Base-by-base conservation (phyloP, 2,797 vertebrate genomes). In the Dipus sagitta region DNA sequence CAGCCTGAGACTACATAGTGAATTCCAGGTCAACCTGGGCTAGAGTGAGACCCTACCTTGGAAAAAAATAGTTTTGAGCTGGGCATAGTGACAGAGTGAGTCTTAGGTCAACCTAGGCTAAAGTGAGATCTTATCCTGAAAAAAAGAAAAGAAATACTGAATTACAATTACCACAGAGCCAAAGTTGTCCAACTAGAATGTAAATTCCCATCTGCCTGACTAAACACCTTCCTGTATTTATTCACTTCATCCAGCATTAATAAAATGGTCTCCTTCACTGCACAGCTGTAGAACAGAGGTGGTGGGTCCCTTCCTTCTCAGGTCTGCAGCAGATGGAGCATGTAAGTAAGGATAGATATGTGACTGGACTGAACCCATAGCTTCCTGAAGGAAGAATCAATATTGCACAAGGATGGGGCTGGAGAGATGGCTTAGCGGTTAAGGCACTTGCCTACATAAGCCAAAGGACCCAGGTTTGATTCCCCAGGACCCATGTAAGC, bases 231-330 rank as follows among this genome's bases (percentile, higher is more conserved):
- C 47, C 60, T 10, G 32, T 47, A 30, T 68, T n/a, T 64, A 42
- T 77, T 86, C 8, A 5, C 13, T 71, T 78, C 23, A 54, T 9
- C 23, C 38, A 91, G 38, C 58, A 28, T 58, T 38, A 84, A 71
- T 47, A 78, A 92, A 85, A 70, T 47, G 34, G 54, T 34, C 30
- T 65, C 60, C 86, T 89, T 58, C 77, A 92, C 78, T 86, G 8
- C 10, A 72, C 20, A 38, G 3, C 38, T 64, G 30, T 60, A 60
- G 23, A 70, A 74, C 24, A 21, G 17, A 75, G 7, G 26, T 54
- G 18, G 9, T 47, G 2, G 28, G 8, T 52, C 6, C 6, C 11
- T 93, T 28, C 21, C 3, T 65, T 75, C 78, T 85, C 65, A 7
- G 9, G 42, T n/a, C 79, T 3, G 21, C 70, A 67, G 78, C 24